These are phyloP conservation scores for Rhabdophis nuchalis DNA, from an alignment of 2,797 vertebrate species.

Conservation along the genomic window DNA sequence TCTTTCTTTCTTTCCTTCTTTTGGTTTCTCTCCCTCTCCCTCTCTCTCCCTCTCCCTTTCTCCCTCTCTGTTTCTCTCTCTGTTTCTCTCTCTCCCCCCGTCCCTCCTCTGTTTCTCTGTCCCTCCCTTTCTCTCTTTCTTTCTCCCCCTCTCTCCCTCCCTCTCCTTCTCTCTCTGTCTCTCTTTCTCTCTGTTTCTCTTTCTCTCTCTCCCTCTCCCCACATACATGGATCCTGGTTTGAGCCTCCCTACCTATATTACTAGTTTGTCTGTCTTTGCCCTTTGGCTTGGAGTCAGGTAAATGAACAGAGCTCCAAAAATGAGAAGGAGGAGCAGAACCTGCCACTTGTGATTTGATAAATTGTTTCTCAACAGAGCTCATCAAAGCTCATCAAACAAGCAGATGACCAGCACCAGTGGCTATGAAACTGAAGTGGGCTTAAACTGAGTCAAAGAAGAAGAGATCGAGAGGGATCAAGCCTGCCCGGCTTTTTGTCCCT, in stretches of 20 bases:
- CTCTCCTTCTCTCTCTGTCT: too few species aligned
- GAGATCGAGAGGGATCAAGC: neutral
- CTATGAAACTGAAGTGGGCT: neutral
- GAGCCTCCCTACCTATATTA: neutral
- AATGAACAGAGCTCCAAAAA: neutral
- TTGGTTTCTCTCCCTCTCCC: too few species aligned
- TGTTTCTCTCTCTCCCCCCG: too few species aligned
- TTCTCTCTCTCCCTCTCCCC: too few species aligned
- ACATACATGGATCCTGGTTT: neutral
- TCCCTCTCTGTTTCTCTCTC: too few species aligned
- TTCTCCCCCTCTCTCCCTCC: too few species aligned
- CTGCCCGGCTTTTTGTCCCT: neutral
- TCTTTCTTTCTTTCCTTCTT: too few species aligned
- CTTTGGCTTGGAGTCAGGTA: neutral
- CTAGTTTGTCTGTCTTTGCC: neutral
- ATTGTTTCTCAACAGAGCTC: neutral
- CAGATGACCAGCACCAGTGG: neutral
- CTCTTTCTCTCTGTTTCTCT: fast-evolving
- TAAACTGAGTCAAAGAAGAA: neutral
- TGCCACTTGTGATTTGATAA: neutral
- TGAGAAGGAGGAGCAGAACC: neutral
- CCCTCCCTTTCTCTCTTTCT: too few species aligned
- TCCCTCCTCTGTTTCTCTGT: too few species aligned
- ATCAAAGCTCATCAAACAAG: neutral
- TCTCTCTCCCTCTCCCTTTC: too few species aligned